These are phyloP conservation scores for Pseudorhombus dupliciocellatus DNA, from an alignment of 2,113 vertebrate species.

Conservation along the genomic window DNA sequence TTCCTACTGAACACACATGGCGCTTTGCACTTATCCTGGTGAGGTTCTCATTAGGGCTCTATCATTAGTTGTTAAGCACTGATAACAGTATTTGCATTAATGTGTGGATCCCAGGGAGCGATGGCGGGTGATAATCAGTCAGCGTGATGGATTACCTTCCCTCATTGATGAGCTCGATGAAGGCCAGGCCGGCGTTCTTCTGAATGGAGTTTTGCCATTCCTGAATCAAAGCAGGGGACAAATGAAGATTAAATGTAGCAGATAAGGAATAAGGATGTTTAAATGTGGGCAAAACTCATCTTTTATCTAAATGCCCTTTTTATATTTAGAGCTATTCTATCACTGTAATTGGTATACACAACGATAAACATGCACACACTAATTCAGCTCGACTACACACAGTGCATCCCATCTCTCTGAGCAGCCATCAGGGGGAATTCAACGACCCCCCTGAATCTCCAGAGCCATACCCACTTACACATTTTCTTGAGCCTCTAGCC, in stretches of 20 bases:
- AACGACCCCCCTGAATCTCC: not conserved
- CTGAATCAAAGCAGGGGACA: constrained; percentile 78
- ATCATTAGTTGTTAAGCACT: constrained; percentile 40
- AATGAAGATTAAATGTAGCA: not conserved
- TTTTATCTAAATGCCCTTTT: not conserved
- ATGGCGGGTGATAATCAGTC: constrained; percentile 16
- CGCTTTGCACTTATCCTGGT: constrained; percentile 39
- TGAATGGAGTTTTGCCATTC: constrained; percentile 99
- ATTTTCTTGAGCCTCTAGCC: too few relatives aligned
- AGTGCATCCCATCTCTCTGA: not conserved
- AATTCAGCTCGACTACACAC: not conserved
- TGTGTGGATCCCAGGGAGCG: constrained; percentile 25
- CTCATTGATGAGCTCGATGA: constrained; percentile 99
- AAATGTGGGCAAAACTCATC: not conserved
- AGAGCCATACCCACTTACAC: not conserved
- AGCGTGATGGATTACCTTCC: constrained; percentile 89
- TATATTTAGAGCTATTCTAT: too few relatives aligned
- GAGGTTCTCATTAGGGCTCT: constrained; percentile 43
- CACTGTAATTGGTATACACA: too few relatives aligned
- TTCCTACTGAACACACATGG: constrained; percentile 43
- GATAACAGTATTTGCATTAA: constrained; percentile 33
- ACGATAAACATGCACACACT: not conserved
- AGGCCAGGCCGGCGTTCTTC: constrained; percentile 98
- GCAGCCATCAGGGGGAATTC: too few relatives aligned
- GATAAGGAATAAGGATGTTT: too few relatives aligned